These are phyloP conservation scores for Rhopalosiphum padi DNA, from an alignment of 1,140 invertebrate genomes.

Conservation along the genomic window DNA sequence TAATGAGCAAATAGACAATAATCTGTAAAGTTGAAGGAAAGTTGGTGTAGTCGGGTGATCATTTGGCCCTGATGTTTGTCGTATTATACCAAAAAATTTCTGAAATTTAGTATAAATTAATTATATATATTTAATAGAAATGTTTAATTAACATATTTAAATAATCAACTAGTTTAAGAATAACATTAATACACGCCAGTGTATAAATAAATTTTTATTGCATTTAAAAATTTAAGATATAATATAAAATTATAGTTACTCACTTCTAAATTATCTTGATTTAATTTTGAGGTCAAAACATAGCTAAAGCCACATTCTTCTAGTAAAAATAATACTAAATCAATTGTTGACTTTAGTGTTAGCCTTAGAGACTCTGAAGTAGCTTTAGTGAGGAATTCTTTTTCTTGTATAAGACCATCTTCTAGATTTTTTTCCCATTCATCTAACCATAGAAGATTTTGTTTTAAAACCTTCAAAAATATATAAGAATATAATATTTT, in stretches of 20 bases:
- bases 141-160: not conserved
- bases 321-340: conserved; percentile 27
- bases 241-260: not conserved
- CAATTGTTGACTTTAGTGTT: not conserved
- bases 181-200: too few species aligned
- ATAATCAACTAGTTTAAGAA: too few species aligned
- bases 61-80: not conserved
- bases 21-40: not conserved
- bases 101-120: not conserved
- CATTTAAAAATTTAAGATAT: not conserved
- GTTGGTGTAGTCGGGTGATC: not conserved
- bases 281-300: conserved; percentile 8
- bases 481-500: too few species aligned
- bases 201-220: too few species aligned
- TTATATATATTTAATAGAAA: not conserved
- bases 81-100: not conserved
- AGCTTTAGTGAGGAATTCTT: not conserved
- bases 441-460: too few species aligned
- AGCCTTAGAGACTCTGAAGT: not conserved
- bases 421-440: too few species aligned
- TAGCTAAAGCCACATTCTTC: not conserved
- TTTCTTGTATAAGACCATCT: not conserved
- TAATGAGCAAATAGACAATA: not conserved
- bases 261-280: conserved; percentile 14
- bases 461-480: too few species aligned